Percentiles rank a stretch among this genome's conserved stretches.
phyloP scores from a whole-genome alignment of 2,797 vertebrate species.

The Notolabrus celidotus region DNA sequence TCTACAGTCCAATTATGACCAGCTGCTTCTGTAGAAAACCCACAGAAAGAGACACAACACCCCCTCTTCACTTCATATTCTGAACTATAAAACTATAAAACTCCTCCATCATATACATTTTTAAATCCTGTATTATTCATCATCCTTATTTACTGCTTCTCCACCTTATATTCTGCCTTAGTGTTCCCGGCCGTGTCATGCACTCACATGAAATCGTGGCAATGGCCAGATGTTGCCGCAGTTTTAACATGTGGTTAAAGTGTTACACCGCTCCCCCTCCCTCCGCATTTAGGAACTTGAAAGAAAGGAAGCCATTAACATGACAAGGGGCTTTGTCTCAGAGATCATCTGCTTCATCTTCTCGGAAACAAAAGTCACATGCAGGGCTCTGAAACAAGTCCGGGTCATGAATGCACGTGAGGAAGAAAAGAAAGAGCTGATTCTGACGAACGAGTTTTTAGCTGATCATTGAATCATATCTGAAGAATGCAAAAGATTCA shows the following conservation, averaged over 20 bases:
- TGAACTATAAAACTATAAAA: no score
- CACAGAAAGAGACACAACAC: not conserved
- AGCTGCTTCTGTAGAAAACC: not conserved
- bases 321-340: slow-evolving; percentile 62
- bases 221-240: slow-evolving; percentile 47
- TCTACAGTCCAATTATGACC: not conserved
- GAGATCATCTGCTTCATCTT: slow-evolving; percentile 42
- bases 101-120: no score
- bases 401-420: slow-evolving; percentile 32
- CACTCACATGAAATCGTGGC: slow-evolving; percentile 13
- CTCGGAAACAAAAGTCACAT: slow-evolving; percentile 25
- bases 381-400: not conserved
- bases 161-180: slow-evolving; percentile 2
- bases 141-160: slow-evolving; percentile 7
- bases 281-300: slow-evolving; percentile 28
- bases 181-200: slow-evolving; percentile 6
- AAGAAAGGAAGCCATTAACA: slow-evolving; percentile 52
- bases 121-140: not conserved
- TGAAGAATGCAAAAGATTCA: no score
- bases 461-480: no score
- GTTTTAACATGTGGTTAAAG: slow-evolving; percentile 43
- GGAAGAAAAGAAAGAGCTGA: not conserved
- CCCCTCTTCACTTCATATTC: not conserved
- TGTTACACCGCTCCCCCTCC: slow-evolving; percentile 17
- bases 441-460: no score